These are phyloP conservation scores for Camptogramma bilineatum DNA, from an alignment of 2,888 invertebrate genomes.

Conservation along the genomic window DNA sequence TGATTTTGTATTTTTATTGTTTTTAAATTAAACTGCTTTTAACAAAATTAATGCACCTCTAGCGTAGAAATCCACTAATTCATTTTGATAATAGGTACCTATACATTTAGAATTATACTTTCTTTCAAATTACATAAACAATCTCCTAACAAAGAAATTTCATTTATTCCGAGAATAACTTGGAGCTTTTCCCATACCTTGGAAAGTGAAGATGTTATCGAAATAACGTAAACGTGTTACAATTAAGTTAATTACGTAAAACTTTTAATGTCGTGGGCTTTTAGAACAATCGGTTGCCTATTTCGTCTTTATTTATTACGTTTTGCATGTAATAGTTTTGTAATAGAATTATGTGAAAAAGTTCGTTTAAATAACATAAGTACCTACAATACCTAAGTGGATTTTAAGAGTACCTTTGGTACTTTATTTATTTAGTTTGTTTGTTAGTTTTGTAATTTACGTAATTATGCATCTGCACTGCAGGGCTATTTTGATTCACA, in stretches of 20 bases:
- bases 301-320: slow-evolving; percentile 16
- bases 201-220: slow-evolving; percentile 42
- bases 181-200: slow-evolving; percentile 43
- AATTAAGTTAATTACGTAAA: slow-evolving; percentile 49
- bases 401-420: too few species aligned
- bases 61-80: too few species aligned
- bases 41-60: too few species aligned
- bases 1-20: too few species aligned
- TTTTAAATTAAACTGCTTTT: too few species aligned
- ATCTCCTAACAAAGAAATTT: slow-evolving; percentile 33
- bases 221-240: slow-evolving; percentile 36
- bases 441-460: too few species aligned
- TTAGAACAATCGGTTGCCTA: slow-evolving; percentile 28
- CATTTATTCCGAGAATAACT: slow-evolving; percentile 33
- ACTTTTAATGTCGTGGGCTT: slow-evolving; percentile 38
- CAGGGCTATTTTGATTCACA: too few species aligned
- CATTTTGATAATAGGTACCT: too few species aligned
- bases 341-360: slow-evolving; percentile 4
- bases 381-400: too few species aligned
- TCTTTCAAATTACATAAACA: slow-evolving; percentile 21
- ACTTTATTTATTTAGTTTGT: too few species aligned
- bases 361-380: background rate
- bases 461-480: too few species aligned
- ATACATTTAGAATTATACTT: slow-evolving; percentile 23
- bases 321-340: slow-evolving; percentile 12